Percentiles rank a stretch among this genome's conserved stretches.
phyloP scores from a whole-genome alignment of 2,113 vertebrate species.

The Bufo bufo region DNA sequence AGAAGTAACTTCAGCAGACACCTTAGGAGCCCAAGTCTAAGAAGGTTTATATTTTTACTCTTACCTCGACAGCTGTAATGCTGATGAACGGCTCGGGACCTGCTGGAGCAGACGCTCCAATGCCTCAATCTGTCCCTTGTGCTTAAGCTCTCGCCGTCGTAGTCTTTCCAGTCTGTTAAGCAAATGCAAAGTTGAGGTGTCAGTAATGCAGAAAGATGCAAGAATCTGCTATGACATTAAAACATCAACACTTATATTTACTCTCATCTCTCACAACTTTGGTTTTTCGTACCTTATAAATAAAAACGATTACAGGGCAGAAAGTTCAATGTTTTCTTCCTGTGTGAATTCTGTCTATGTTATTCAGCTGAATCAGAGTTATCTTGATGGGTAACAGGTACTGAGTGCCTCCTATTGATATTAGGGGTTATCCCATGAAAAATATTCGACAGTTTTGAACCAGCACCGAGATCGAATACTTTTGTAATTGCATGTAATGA shows the following conservation, averaged over 20 bases:
- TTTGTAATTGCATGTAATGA: too few relatives aligned
- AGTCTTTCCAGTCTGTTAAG: slow-evolving; percentile 92
- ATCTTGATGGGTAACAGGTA: background rate
- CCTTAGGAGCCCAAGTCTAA: slow-evolving; percentile 92
- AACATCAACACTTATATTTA: background rate
- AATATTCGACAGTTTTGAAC: too few relatives aligned
- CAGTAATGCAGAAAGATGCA: background rate
- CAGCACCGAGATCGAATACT: too few relatives aligned
- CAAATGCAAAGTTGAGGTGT: slow-evolving; percentile 66
- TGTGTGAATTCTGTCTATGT: background rate
- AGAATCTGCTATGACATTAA: background rate
- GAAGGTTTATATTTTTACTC: slow-evolving; percentile 80
- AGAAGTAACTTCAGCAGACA: slow-evolving; percentile 63
- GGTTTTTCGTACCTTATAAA: background rate
- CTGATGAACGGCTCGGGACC: slow-evolving; percentile 87
- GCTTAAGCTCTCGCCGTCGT: slow-evolving; percentile 80
- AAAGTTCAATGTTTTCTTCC: background rate
- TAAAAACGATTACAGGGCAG: background rate
- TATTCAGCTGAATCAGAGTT: background rate
- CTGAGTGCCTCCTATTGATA: too few relatives aligned
- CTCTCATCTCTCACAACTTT: background rate
- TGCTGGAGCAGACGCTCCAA: slow-evolving; percentile 93
- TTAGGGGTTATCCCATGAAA: too few relatives aligned
- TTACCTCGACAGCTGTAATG: slow-evolving; percentile 88
- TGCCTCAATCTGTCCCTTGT: slow-evolving; percentile 85